phyloP scores from a whole-genome alignment of 2,797 vertebrate genomes.

The Lophotriccus pileatus region DNA sequence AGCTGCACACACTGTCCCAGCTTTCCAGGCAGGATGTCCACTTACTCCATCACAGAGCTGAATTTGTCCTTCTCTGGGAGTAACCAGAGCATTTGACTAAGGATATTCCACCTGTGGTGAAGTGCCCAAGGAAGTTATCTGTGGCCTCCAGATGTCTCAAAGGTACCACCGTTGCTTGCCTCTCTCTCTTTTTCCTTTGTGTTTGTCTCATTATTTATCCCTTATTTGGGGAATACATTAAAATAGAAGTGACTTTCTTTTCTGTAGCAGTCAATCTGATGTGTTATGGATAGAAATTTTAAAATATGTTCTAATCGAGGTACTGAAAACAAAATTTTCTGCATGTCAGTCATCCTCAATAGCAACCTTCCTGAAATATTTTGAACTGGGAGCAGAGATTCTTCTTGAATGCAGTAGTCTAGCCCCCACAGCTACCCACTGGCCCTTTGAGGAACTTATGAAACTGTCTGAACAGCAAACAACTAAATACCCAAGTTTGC shows the following conservation, averaged over 20 bases:
- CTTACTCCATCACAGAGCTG: neutral
- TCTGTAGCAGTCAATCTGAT: neutral
- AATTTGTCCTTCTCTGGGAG: neutral
- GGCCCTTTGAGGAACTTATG: fast-evolving
- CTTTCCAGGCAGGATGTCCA: neutral
- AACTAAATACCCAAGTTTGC: neutral
- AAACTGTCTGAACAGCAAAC: neutral
- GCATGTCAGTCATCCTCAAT: neutral
- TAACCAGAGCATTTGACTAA: neutral
- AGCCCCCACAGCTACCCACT: neutral
- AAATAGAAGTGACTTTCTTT: neutral
- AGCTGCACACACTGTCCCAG: neutral
- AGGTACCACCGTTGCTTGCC: neutral
- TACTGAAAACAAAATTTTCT: neutral
- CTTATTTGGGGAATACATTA: neutral
- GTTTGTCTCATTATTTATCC: neutral
- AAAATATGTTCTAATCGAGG: neutral
- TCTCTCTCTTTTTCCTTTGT: neutral
- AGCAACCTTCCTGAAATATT: neutral
- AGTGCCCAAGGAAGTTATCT: neutral
- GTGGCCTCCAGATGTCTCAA: neutral
- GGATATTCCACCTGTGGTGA: neutral
- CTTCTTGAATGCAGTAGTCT: neutral
- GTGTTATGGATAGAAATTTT: neutral
- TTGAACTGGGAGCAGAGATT: neutral